phyloP scores from a whole-genome alignment of 2,888 invertebrate species.

The Lamellibrachia satsuma region DNA sequence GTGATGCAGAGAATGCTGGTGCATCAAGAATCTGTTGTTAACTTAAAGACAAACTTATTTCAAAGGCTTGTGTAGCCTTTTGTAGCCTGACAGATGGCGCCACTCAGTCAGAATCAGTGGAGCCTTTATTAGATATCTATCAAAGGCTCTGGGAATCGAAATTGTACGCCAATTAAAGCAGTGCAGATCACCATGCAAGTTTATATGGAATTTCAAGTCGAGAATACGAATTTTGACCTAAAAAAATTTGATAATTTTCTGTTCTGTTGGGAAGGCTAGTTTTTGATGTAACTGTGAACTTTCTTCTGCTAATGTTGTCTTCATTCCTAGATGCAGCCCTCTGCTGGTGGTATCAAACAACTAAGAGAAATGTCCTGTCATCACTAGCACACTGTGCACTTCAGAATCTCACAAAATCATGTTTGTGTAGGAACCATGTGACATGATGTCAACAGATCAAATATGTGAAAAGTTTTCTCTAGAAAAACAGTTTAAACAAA shows the following conservation, averaged over 20 bases:
- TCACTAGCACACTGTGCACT: neutral
- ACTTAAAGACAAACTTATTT: neutral
- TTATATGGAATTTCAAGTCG: too few relatives aligned
- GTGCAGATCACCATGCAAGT: too few relatives aligned
- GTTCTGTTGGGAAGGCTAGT: neutral
- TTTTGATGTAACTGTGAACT: neutral
- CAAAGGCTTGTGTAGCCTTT: neutral
- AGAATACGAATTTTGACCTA: too few relatives aligned
- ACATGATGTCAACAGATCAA: neutral
- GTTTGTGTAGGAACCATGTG: neutral
- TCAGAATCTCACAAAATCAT: neutral
- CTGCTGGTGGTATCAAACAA: neutral
- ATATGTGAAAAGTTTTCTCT: neutral
- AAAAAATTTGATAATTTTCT: neutral
- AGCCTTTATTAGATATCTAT: too few relatives aligned
- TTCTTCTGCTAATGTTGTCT: neutral
- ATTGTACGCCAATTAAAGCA: too few relatives aligned
- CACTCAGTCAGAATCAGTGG: too few relatives aligned
- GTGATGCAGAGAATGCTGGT: neutral
- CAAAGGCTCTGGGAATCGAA: too few relatives aligned
- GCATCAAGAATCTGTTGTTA: neutral
- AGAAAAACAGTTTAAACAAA: neutral
- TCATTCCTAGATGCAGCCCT: neutral
- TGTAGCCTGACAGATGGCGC: too few relatives aligned
- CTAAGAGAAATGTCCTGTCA: neutral